Evolutionary conservation across 1,140 invertebrate genomes (phyloP).

Genomic region (Nasonia longicornis): DNA sequence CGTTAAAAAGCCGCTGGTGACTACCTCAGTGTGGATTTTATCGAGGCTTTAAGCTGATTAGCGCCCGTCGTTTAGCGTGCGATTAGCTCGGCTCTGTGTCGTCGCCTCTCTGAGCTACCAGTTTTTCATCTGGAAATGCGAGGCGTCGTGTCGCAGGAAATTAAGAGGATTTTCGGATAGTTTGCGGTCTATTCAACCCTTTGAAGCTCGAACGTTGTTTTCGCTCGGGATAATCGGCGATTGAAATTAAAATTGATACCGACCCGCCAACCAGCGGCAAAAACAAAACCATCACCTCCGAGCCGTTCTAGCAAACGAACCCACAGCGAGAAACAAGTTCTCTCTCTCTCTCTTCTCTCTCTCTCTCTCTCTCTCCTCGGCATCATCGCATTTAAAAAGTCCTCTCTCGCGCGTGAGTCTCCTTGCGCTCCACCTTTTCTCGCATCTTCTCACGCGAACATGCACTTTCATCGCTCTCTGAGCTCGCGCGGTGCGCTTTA

Average conservation of each 20-base stretch:
- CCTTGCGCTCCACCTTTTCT: not conserved
- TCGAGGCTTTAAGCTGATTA: conserved; percentile 33
- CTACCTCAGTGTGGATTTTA: conserved; percentile 8
- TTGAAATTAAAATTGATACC: too few relatives aligned
- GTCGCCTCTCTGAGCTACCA: not conserved
- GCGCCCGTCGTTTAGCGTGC: conserved; percentile 16
- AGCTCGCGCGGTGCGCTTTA: conserved; percentile 51
- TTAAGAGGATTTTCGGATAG: not conserved
- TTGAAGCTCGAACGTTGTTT: too few relatives aligned
- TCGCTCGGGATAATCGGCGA: too few relatives aligned
- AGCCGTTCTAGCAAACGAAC: too few relatives aligned
- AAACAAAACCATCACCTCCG: too few relatives aligned
- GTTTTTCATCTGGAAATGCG: too few relatives aligned
- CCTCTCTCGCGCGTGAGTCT: too few relatives aligned
- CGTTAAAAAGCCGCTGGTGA: not conserved
- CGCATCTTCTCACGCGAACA: conserved; percentile 9
- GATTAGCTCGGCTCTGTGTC: conserved; percentile 19
- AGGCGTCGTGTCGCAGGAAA: too few relatives aligned
- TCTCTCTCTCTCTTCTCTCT: too few relatives aligned
- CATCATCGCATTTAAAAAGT: not conserved
- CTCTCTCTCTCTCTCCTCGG: too few relatives aligned
- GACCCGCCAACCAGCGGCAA: too few relatives aligned
- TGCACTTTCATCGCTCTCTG: conserved; percentile 36
- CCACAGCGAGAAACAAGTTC: too few relatives aligned
- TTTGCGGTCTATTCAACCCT: not conserved